Percentiles rank a stretch among this genome's conserved stretches.
Conservation (phyloP, 2,888 invertebrate species). For the Drosophila neotestacea region DNA sequence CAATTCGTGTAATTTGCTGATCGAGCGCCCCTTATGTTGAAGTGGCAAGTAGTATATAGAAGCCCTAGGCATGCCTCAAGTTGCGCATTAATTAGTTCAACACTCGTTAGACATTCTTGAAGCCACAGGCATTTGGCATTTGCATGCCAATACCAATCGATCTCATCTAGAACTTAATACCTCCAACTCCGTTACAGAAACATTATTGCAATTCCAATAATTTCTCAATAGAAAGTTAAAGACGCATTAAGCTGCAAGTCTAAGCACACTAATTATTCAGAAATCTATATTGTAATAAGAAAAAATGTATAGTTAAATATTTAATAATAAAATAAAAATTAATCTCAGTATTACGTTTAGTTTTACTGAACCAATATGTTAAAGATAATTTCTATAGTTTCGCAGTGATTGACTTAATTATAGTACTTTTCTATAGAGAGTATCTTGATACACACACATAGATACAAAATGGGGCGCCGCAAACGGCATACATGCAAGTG, state of each 20-base stretch:
- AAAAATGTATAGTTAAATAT: not conserved
- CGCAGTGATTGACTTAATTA: not conserved
- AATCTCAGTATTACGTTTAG: not conserved
- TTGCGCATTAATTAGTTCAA: constrained; percentile 73
- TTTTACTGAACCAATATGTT: too few species aligned
- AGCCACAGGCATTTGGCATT: constrained; percentile 75
- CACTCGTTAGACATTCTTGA: constrained; percentile 64
- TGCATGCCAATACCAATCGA: constrained; percentile 35
- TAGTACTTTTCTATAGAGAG: not conserved
- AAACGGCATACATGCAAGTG: constrained; percentile 20
- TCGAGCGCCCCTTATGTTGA: constrained; percentile 25
- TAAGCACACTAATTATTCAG: not conserved
- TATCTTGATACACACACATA: constrained; percentile 42
- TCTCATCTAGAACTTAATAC: constrained; percentile 61
- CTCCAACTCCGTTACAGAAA: constrained; percentile 21
- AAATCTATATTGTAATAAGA: not conserved
- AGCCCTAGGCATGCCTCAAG: constrained; percentile 61
- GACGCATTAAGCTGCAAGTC: not conserved
- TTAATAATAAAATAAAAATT: not conserved
- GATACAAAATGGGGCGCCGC: constrained; percentile 60
- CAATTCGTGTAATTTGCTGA: constrained; percentile 65
- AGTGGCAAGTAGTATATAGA: constrained; percentile 34
- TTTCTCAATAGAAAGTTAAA: constrained; percentile 7
- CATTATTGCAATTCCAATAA: constrained; percentile 59
- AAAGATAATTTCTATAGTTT: not conserved